phyloP scores from a whole-genome alignment of 1,140 invertebrate species.

The Heliconius melpomene region DNA sequence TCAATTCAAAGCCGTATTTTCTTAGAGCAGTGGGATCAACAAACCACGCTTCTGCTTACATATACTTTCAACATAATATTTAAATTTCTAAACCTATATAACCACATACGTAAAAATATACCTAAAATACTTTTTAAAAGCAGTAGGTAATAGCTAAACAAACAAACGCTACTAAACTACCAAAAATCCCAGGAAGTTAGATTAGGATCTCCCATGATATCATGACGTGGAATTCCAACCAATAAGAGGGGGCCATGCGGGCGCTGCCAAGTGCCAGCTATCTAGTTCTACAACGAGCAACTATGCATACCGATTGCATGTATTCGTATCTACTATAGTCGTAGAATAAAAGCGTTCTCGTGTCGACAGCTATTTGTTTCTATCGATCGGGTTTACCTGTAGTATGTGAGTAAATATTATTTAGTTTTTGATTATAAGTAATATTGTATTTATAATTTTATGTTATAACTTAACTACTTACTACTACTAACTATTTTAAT shows the following conservation, averaged over 20 bases:
- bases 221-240: conserved; percentile 59
- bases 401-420: conserved; percentile 32
- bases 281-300: conserved; percentile 60
- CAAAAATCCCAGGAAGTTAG: conserved; percentile 63
- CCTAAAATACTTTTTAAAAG: neutral
- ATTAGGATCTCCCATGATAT: conserved; percentile 66
- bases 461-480: neutral
- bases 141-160: neutral
- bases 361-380: conserved; percentile 73
- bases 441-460: neutral
- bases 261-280: conserved; percentile 47
- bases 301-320: conserved; percentile 38
- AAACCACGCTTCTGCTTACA: no score
- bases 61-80: no score
- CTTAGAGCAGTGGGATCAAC: no score
- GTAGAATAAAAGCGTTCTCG: conserved; percentile 50
- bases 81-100: no score
- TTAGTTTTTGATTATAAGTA: neutral
- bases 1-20: no score
- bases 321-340: conserved; percentile 44
- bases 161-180: conserved; percentile 26
- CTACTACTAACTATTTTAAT: no score
- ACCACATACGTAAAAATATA: no score
- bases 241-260: conserved; percentile 68
- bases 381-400: conserved; percentile 64